Evolutionary conservation across 2,113 vertebrate species (phyloP).

Genomic region (Agelaius phoeniceus): DNA sequence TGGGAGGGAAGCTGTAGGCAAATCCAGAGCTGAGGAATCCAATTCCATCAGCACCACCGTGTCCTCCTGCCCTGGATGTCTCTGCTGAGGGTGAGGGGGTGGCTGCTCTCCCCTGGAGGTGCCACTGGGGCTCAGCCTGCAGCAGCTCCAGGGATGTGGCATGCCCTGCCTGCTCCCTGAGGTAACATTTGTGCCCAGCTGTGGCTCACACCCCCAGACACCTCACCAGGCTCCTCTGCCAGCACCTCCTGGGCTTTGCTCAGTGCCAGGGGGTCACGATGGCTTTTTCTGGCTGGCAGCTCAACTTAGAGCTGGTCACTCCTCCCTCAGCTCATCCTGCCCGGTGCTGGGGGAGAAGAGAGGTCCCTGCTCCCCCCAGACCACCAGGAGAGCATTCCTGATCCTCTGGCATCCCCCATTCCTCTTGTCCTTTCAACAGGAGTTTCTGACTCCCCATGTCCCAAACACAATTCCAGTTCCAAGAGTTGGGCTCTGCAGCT

Average conservation of each 20-base stretch:
- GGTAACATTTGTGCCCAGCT: neutral
- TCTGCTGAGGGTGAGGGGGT: neutral
- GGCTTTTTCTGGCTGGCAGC: neutral
- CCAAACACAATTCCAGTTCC: neutral
- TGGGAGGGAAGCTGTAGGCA: neutral
- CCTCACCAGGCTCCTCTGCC: neutral
- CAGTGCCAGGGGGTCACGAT: fast-evolving
- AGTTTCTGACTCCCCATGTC: neutral
- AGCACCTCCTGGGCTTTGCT: neutral
- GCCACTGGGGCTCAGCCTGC: neutral
- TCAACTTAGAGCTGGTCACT: neutral
- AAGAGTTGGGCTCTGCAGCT: neutral
- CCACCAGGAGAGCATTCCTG: neutral
- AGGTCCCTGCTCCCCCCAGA: neutral
- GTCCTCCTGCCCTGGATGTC: neutral
- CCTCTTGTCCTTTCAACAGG: neutral
- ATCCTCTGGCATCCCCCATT: neutral
- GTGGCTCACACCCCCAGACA: fast-evolving
- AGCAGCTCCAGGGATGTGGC: neutral
- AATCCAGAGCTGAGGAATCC: neutral
- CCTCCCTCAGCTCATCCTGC: neutral
- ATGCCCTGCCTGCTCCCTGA: neutral
- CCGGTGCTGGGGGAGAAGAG: fast-evolving
- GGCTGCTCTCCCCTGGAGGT: neutral
- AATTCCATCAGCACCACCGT: neutral